Evolutionary conservation across 2,888 invertebrate genomes (phyloP).

Genomic region (Phorcus lineatus): DNA sequence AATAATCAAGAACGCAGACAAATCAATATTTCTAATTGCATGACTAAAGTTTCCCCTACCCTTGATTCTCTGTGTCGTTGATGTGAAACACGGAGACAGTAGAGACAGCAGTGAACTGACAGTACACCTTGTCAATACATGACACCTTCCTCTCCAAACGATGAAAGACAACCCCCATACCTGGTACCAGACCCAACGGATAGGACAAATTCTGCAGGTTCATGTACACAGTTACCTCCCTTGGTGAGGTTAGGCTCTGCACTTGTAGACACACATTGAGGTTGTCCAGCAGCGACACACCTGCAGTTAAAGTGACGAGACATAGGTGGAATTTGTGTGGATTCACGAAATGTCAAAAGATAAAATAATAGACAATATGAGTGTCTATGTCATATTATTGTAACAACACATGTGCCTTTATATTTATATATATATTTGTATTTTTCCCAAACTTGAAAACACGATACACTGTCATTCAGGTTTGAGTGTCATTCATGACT

Average conservation of each 20-base stretch:
- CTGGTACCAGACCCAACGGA: slow-evolving; percentile 52
- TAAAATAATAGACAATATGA: too few relatives aligned
- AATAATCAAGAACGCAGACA: too few relatives aligned
- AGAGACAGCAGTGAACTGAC: slow-evolving; percentile 50
- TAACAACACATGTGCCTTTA: too few relatives aligned
- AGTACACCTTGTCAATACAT: slow-evolving; percentile 49
- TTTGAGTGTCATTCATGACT: too few relatives aligned
- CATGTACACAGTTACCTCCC: slow-evolving; percentile 45
- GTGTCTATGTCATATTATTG: too few relatives aligned
- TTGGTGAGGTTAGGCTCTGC: slow-evolving; percentile 18
- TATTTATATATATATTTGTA: too few relatives aligned
- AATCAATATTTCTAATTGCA: too few relatives aligned
- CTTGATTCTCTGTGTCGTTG: too few relatives aligned
- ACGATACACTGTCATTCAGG: too few relatives aligned
- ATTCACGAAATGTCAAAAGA: background rate
- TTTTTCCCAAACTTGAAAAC: too few relatives aligned
- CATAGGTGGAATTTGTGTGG: background rate
- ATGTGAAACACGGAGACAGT: slow-evolving; percentile 26
- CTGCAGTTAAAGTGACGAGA: slow-evolving; percentile 29
- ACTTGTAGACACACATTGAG: slow-evolving; percentile 36
- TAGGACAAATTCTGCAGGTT: slow-evolving; percentile 45
- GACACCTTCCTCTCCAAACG: slow-evolving; percentile 51
- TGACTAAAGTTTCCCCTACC: too few relatives aligned
- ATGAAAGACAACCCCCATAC: slow-evolving; percentile 41
- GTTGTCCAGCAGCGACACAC: slow-evolving; percentile 34